phyloP scores from a whole-genome alignment of 2,888 invertebrate genomes.

The Scrobipalpa costella region DNA sequence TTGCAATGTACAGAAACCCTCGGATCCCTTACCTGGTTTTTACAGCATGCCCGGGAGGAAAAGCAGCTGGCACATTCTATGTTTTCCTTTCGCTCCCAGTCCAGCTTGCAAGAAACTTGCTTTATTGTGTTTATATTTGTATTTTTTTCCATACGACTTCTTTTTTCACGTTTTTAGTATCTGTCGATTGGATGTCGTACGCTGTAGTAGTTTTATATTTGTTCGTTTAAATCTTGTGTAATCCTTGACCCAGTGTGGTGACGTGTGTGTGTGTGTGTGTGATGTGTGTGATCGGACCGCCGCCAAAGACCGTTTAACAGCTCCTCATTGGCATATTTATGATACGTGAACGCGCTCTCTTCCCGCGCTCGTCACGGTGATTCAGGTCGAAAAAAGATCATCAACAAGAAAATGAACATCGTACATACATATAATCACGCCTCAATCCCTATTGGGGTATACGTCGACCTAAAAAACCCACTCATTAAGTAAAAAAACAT shows the following conservation, averaged over 20 bases:
- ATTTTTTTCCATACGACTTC: too few relatives aligned
- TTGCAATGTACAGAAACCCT: too few relatives aligned
- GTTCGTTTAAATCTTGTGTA: conserved; percentile 38
- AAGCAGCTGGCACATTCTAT: too few relatives aligned
- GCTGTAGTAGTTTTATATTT: background rate
- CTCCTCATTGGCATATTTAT: conserved; percentile 51
- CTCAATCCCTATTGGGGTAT: too few relatives aligned
- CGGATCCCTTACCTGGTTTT: too few relatives aligned
- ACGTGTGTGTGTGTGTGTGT: conserved; percentile 33
- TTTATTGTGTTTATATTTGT: too few relatives aligned
- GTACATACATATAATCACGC: too few relatives aligned
- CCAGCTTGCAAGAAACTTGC: too few relatives aligned
- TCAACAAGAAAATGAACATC: background rate
- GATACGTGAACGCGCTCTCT: conserved; percentile 38
- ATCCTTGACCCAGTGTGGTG: conserved; percentile 55
- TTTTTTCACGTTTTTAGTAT: background rate
- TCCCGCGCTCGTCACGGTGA: conserved; percentile 26
- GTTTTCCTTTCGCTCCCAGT: too few relatives aligned
- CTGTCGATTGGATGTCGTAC: background rate
- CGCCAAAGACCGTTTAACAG: conserved; percentile 35
- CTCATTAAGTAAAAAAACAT: too few relatives aligned
- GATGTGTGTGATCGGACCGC: conserved; percentile 21
- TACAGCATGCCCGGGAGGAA: too few relatives aligned
- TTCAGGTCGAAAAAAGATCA: background rate
- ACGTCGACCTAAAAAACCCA: too few relatives aligned